Evolutionary conservation across 2,113 vertebrate species (phyloP).

Genomic region (Tetrax tetrax): DNA sequence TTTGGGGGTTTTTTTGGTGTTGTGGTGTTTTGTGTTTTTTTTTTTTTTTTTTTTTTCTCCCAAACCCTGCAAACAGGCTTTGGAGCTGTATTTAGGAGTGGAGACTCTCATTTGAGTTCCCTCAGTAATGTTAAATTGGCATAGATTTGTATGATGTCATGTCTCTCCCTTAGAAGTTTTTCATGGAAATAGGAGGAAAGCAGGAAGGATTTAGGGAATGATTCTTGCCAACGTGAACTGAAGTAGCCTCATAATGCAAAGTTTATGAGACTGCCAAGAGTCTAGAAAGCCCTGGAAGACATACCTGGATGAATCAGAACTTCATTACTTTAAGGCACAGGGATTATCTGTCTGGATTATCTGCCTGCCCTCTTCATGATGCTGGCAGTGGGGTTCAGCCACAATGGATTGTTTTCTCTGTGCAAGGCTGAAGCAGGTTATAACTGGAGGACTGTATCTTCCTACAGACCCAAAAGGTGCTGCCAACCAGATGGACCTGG

Average conservation of each 20-base stretch:
- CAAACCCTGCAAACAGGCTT: neutral
- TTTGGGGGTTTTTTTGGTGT: neutral
- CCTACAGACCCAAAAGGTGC: neutral
- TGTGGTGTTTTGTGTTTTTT: too few species aligned
- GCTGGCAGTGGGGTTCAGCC: neutral
- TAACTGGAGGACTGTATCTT: neutral
- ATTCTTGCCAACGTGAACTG: neutral
- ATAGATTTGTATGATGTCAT: neutral
- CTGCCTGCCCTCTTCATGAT: neutral
- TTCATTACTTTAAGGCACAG: neutral
- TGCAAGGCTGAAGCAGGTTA: neutral
- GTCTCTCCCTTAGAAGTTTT: neutral
- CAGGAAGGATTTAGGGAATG: neutral
- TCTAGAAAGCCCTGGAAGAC: neutral
- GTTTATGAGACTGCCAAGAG: neutral
- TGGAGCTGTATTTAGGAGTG: neutral
- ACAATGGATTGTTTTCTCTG: neutral
- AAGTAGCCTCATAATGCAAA: neutral
- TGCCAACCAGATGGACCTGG: neutral
- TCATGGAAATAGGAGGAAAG: neutral
- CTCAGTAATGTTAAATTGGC: neutral
- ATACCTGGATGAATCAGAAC: neutral
- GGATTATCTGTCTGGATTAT: neutral
- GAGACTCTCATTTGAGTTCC: neutral
- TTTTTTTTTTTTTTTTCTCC: too few species aligned